Base-by-base conservation (phyloP, 2,113 vertebrate genomes). In the Orcinus orca region DNA sequence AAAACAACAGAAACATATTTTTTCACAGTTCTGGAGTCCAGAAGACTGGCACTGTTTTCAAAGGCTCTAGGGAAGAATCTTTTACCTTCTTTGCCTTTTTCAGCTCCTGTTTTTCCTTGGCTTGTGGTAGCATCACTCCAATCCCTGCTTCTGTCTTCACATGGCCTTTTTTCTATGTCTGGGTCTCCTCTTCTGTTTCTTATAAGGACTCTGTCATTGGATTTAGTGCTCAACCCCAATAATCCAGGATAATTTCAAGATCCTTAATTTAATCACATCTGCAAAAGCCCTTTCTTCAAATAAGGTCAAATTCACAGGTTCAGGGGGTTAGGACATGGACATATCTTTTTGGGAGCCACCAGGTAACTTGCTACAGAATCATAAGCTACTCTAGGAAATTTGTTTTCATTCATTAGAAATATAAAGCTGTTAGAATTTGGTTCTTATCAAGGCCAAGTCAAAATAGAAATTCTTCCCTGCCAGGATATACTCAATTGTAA, bases 381-480 rank as follows among this genome's bases (percentile, higher is more conserved):
- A 2, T 18, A 36, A 79, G 29, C 63, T 80, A 84, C 65, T 58
- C 60, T 25, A 53, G 36, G 33, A 68, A 74, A 74, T 33, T 33
- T 25, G 36, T 41, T 81, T 79, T 26, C 53, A 63, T 82, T 79
- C 50, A 55, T 25, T 44, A 88, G 74, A 91, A 81, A 65, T 84
- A 7, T 65, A 90, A 80, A 67, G 80, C 58, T 44, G 1, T 89
- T 70, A 84, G 68, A 93, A 87, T 92, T 93, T 73, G n/a, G 47
- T 95, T 95, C 41, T 96, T 60, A 92, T 73, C 38, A 90, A 84
- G 36, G 60, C 31, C 41, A 93, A 79, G 63, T 84, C 88, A 93
- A 83, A 73, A 90, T 13, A 81, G 86, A 80, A 80, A 88, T 55
- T 55, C 31, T 93, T 33, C 85, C 18, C 90, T 93, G 23, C 58